Evolutionary conservation across 2,888 invertebrate species (phyloP), one percentile per base, ranked within the genome.

Genomic region (Cephus runcator): DNA sequence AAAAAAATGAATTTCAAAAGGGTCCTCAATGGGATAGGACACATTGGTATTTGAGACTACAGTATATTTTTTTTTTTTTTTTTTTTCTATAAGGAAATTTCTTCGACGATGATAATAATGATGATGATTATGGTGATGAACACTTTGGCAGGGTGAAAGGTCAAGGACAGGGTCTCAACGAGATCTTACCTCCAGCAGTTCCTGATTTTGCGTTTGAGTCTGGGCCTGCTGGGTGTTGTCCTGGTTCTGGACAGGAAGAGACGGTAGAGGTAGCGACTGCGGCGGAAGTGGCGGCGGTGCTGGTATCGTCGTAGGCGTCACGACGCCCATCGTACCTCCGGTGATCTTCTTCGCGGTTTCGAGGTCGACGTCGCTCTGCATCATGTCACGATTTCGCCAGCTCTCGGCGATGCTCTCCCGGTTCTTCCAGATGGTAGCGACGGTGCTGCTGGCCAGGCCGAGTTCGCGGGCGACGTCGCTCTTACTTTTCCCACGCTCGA

Each of bases 361-460:
- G 35, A 34, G 12, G 31, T 74, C 74, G 23, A 34, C 76, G 73
- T 85, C 85, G 75, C 86, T 84, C 81, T 91, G 90, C 91, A 91
- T 90, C 83, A 91, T 87, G 85, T 91, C 91, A 35, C 91, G 91
- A 81, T 91, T 91, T 77, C 91, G 86, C 91, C 91, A 91, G 80
- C 91, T 91, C 85, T 91, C 91, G 79, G 91, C 90, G 87, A 93
- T 93, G 90, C 92, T 92, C 88, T 93, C 92, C 81, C 93, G 93
- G 87, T 93, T 93, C 91, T 93, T 93, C 93, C 93, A 93, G 88
- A 93, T 93, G 79, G 93, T 93, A 77, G 93, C 93, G 76, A 93
- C 93, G 80, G 93, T 93, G 79, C 93, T 93, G 91, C 93, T 93
- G 82, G 93, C 93, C 89, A 93, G 92, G 82, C 93, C 93, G 87